Conservation (phyloP, 2,888 invertebrate genomes). For the Caenorhabditis wallacei region DNA sequence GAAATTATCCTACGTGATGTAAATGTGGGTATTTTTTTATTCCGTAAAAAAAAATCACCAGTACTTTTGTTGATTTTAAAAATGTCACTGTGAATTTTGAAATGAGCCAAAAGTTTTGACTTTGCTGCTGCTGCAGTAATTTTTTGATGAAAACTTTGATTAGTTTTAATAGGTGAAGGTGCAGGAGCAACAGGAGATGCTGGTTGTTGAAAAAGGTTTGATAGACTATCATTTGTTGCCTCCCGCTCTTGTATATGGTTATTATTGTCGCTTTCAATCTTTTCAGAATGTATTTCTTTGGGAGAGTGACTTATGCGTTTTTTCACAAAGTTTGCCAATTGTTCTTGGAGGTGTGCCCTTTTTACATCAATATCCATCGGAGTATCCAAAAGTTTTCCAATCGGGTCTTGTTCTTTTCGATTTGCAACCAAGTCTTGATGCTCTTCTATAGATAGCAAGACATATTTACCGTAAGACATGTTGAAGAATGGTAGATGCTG, state of each 20-base stretch:
- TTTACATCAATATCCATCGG: conserved; percentile 14
- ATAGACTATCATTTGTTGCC: no score
- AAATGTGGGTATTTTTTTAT: not conserved
- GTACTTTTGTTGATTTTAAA: no score
- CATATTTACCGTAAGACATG: conserved; percentile 48
- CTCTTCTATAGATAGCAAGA: conserved; percentile 16
- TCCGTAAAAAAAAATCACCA: no score
- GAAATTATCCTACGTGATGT: not conserved
- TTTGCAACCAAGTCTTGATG: conserved; percentile 8
- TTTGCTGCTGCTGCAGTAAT: not conserved
- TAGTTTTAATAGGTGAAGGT: not conserved
- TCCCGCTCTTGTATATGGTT: not conserved
- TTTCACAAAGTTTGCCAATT: not conserved
- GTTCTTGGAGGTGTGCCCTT: not conserved
- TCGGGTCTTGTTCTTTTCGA: not conserved
- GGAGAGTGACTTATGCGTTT: not conserved
- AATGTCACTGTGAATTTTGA: no score
- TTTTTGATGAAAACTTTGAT: not conserved
- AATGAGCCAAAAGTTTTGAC: no score
- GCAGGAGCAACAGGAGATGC: not conserved
- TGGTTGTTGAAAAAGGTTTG: no score
- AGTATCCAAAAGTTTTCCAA: not conserved
- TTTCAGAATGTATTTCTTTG: not conserved
- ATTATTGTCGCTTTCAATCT: not conserved
- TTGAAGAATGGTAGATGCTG: conserved; percentile 23